phyloP scores from a whole-genome alignment of 2,113 vertebrate genomes.

The Atherinomorus stipes region DNA sequence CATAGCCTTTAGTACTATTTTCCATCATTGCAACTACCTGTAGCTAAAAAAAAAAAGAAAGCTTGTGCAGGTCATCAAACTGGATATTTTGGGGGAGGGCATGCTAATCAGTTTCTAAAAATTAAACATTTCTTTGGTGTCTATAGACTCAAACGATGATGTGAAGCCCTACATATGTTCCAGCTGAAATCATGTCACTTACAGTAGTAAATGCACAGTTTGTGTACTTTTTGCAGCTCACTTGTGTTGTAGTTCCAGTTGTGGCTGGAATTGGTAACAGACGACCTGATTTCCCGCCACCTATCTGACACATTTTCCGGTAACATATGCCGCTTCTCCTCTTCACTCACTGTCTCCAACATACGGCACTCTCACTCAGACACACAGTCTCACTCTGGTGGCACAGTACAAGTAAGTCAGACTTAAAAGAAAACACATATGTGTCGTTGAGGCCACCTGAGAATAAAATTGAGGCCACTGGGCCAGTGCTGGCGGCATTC shows the following conservation, averaged over 20 bases:
- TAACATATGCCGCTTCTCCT: slow-evolving; percentile 61
- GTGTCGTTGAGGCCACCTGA: slow-evolving; percentile 72
- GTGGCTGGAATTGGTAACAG: slow-evolving; percentile 60
- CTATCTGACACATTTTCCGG: slow-evolving; percentile 79
- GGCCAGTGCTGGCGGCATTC: slow-evolving; percentile 83
- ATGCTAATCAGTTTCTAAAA: not conserved
- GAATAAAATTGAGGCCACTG: slow-evolving; percentile 84
- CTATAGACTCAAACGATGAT: not conserved
- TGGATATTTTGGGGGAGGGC: not conserved
- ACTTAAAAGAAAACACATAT: slow-evolving; percentile 86
- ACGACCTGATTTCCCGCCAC: slow-evolving; percentile 74
- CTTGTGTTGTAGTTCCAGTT: slow-evolving; percentile 41
- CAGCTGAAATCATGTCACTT: slow-evolving; percentile 16
- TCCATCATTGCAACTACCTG: too few relatives aligned
- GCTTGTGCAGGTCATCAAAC: too few relatives aligned
- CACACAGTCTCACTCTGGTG: slow-evolving; percentile 31
- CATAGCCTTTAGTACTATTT: too few relatives aligned
- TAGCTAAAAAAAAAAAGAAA: too few relatives aligned
- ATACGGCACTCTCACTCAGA: slow-evolving; percentile 23
- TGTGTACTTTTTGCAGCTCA: slow-evolving; percentile 30
- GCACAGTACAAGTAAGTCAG: slow-evolving; percentile 84
- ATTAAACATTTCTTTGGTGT: not conserved
- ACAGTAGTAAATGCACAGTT: slow-evolving; percentile 27
- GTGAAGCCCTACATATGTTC: not conserved
- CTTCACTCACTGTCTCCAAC: slow-evolving; percentile 7